A percentile compares a stretch with the other conserved stretches of the same genome.
Conservation (phyloP, 2,797 vertebrate genomes). For the Microcaecilia unicolor region DNA sequence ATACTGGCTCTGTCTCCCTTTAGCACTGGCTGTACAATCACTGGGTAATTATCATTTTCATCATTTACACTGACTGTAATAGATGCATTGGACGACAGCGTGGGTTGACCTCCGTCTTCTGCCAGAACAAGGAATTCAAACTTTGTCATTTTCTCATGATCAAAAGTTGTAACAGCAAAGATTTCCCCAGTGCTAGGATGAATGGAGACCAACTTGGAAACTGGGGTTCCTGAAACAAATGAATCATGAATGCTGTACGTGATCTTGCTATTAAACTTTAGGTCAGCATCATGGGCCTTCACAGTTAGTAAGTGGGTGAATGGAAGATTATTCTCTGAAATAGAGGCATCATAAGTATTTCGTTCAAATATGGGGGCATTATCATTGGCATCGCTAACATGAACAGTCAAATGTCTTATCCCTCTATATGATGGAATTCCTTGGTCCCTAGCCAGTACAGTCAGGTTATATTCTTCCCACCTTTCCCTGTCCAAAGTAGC, state of each 20-base stretch:
- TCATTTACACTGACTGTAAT: slow-evolving; percentile 67
- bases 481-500: slow-evolving; percentile 74
- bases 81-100: slow-evolving; percentile 61
- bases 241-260: slow-evolving; percentile 67
- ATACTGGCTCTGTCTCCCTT: slow-evolving; percentile 58
- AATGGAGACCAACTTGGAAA: slow-evolving; percentile 50
- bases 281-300: slow-evolving; percentile 65
- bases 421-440: slow-evolving; percentile 62
- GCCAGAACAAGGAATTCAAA: slow-evolving; percentile 75
- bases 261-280: slow-evolving; percentile 68
- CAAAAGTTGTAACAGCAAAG: slow-evolving; percentile 58
- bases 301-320: slow-evolving; percentile 60
- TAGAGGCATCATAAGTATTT: slow-evolving; percentile 49
- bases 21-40: slow-evolving; percentile 61
- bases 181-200: slow-evolving; percentile 68
- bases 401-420: slow-evolving; percentile 63
- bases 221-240: slow-evolving; percentile 28
- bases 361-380: slow-evolving; percentile 73
- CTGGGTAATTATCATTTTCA: slow-evolving; percentile 73
- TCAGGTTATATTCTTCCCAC: slow-evolving; percentile 70
- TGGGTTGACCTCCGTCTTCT: slow-evolving; percentile 70
- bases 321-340: slow-evolving; percentile 67
- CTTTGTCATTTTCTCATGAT: slow-evolving; percentile 63
- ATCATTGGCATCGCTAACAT: slow-evolving; percentile 78
- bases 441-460: slow-evolving; percentile 60